phyloP scores from a whole-genome alignment of 2,113 vertebrate species.

The Cygnus buccinator region DNA sequence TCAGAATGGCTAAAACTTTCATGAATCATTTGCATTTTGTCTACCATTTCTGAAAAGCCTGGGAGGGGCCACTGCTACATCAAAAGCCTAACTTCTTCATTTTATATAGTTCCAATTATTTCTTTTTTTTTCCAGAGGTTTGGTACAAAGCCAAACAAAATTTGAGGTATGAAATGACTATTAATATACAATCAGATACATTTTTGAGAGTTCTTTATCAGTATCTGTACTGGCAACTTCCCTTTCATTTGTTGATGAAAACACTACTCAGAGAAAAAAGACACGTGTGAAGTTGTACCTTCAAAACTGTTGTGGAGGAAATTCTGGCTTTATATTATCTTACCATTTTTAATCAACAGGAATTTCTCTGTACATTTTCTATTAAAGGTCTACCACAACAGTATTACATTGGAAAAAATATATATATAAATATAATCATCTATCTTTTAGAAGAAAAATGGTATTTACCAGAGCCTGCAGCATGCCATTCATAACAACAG shows the following conservation, averaged over 20 bases:
- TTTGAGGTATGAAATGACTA: background rate
- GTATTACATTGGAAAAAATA: background rate
- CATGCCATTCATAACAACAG: conserved; percentile 85
- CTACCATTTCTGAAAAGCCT: background rate
- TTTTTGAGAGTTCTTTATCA: background rate
- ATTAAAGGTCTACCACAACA: background rate
- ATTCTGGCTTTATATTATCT: background rate
- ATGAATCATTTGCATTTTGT: background rate
- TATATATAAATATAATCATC: background rate
- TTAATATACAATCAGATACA: background rate
- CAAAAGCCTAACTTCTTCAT: background rate
- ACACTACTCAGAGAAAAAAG: background rate
- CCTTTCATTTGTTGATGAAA: background rate
- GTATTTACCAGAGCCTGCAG: conserved; percentile 92
- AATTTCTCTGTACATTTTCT: background rate
- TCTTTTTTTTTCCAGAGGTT: background rate
- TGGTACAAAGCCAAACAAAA: background rate
- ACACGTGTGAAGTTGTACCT: background rate
- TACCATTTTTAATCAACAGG: background rate
- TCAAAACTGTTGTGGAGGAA: background rate
- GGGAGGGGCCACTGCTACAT: background rate
- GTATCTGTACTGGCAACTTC: background rate
- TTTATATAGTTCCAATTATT: background rate
- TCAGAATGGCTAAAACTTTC: background rate
- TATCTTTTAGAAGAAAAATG: background rate